Evolutionary conservation across 2,113 vertebrate species (phyloP).

Genomic region (Myotis brandtii): DNA sequence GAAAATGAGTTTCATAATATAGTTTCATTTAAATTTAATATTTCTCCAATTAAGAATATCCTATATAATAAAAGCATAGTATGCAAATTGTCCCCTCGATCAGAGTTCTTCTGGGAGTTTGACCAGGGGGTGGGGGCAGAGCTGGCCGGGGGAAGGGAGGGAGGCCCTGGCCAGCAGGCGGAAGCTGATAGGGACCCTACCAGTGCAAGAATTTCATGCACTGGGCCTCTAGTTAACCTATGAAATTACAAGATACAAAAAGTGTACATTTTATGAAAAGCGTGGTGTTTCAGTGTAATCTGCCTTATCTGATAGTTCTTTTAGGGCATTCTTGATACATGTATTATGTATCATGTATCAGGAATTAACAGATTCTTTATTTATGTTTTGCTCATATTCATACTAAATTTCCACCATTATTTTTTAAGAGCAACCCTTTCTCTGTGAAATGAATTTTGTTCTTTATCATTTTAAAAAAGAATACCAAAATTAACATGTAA

Average conservation of each 20-base stretch:
- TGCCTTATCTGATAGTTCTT: neutral
- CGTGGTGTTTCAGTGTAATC: neutral
- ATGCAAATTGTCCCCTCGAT: no score
- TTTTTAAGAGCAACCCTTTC: neutral
- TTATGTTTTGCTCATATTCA: neutral
- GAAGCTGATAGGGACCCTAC: no score
- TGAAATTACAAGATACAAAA: neutral
- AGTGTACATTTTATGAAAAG: neutral
- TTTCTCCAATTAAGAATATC: constrained; percentile 51
- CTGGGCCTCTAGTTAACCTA: neutral
- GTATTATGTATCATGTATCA: neutral
- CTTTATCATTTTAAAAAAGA: neutral
- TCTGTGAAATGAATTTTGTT: neutral
- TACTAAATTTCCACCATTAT: neutral
- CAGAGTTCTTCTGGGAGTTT: no score
- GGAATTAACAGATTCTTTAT: neutral
- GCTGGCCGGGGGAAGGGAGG: no score
- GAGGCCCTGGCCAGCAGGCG: no score
- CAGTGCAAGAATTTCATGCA: no score
- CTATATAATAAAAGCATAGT: no score
- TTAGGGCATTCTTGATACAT: neutral
- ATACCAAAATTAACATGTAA: neutral
- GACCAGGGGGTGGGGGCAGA: no score
- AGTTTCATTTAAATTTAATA: neutral
- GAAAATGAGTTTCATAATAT: neutral